These are phyloP conservation scores for Lordiphosa collinella DNA, from an alignment of 1,140 invertebrate genomes.

Conservation along the genomic window DNA sequence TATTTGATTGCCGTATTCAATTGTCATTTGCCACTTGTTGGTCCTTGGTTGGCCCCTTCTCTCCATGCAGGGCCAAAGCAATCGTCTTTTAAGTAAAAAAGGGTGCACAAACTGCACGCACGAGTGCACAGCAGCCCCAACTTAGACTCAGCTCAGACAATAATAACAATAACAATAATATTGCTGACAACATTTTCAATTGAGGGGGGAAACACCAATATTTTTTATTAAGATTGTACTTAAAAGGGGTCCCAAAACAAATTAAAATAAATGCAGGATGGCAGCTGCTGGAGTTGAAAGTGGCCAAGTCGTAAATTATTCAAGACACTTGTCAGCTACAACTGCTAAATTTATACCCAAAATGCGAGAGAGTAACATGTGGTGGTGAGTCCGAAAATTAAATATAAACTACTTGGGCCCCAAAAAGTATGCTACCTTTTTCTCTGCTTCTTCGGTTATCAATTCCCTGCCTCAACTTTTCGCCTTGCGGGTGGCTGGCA, in stretches of 20 bases:
- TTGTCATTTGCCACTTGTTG: slow-evolving; percentile 55
- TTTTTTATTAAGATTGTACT: slow-evolving; percentile 16
- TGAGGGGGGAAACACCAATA: slow-evolving; percentile 20
- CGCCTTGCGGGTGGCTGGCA: slow-evolving; percentile 39
- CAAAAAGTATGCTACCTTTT: slow-evolving; percentile 46
- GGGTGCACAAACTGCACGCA: slow-evolving; percentile 54
- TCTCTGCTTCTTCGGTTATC: too few species aligned
- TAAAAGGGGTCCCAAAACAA: slow-evolving; percentile 23
- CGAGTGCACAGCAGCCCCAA: slow-evolving; percentile 36
- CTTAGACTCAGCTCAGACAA: slow-evolving; percentile 23
- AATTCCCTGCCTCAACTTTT: slow-evolving; percentile 9
- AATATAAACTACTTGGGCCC: slow-evolving; percentile 12
- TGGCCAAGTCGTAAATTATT: slow-evolving; percentile 66
- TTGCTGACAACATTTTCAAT: slow-evolving; percentile 53
- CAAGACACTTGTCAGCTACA: slow-evolving; percentile 70
- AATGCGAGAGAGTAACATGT: slow-evolving; percentile 23
- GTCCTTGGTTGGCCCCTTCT: slow-evolving; percentile 12
- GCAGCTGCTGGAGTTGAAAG: slow-evolving; percentile 48
- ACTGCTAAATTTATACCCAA: slow-evolving; percentile 38
- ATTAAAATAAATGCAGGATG: slow-evolving; percentile 54
- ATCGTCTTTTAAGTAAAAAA: slow-evolving; percentile 50
- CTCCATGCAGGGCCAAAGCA: slow-evolving; percentile 24
- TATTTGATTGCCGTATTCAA: slow-evolving; percentile 48
- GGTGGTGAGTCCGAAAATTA: slow-evolving; percentile 15
- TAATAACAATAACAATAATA: slow-evolving; percentile 54